Percentiles rank a stretch among this genome's conserved stretches.
These are phyloP conservation scores for Agrenia bidenticulata DNA, from an alignment of 2,888 invertebrate genomes.

Conservation along the genomic window DNA sequence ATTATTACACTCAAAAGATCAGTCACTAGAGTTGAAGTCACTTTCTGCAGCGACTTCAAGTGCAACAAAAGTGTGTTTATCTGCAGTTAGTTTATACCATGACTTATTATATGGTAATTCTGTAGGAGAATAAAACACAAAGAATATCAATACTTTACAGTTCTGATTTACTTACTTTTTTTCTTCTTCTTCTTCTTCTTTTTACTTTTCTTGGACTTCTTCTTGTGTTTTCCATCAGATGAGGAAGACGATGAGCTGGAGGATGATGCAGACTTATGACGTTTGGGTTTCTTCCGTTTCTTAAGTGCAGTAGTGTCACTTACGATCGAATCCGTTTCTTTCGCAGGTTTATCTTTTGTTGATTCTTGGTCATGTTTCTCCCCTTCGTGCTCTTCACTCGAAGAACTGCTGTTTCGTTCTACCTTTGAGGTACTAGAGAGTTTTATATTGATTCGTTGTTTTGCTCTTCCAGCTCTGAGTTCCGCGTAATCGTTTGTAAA, in stretches of 20 bases:
- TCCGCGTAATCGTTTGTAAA: conserved; percentile 12
- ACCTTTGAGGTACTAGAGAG: conserved; percentile 47
- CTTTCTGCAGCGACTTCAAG: no score
- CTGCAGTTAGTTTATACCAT: no score
- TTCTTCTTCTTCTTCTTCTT: conserved; percentile 23
- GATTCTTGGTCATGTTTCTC: conserved; percentile 53
- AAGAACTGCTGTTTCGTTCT: conserved; percentile 51
- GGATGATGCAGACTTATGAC: conserved; percentile 7
- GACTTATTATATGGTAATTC: no score
- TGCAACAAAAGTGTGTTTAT: no score
- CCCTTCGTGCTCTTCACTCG: conserved; percentile 55
- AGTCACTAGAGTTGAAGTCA: no score
- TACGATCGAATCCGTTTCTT: background rate
- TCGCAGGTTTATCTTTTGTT: conserved; percentile 12
- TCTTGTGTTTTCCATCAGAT: conserved; percentile 17
- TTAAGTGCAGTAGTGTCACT: conserved; percentile 1
- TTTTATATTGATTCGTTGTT: conserved; percentile 52
- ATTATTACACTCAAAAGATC: no score
- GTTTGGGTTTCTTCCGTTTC: conserved; percentile 15
- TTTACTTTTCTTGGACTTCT: conserved; percentile 16
- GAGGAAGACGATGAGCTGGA: conserved; percentile 10
- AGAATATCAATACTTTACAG: background rate
- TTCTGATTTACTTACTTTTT: conserved; percentile 6
- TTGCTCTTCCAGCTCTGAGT: conserved; percentile 13
- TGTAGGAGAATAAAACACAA: no score